phyloP scores from a whole-genome alignment of 2,888 invertebrate genomes.

The Priocnemis perturbator region DNA sequence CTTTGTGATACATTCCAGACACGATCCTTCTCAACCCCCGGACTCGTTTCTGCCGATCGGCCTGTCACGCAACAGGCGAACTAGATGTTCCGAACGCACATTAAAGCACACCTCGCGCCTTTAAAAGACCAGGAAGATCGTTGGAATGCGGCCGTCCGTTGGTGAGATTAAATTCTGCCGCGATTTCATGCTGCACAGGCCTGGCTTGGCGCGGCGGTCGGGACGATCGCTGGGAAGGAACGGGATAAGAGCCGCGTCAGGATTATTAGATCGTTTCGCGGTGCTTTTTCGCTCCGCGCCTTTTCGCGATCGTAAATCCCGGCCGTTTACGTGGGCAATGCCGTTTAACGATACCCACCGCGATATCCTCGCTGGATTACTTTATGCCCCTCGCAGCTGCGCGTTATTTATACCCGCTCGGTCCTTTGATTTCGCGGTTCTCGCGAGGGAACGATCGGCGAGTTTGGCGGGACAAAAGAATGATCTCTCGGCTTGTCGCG shows the following conservation, averaged over 20 bases:
- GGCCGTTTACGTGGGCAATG: conserved; percentile 16
- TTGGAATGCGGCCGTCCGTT: conserved; percentile 12
- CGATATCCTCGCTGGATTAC: conserved; percentile 8
- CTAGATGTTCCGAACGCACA: conserved; percentile 1
- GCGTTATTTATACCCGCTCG: background rate
- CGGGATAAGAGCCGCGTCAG: background rate
- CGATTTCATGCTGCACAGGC: background rate
- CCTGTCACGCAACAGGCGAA: conserved; percentile 3
- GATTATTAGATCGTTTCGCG: conserved; percentile 12
- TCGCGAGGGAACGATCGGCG: no score
- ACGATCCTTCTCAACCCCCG: no score
- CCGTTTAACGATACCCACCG: conserved; percentile 23
- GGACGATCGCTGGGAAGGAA: background rate
- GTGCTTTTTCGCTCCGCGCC: background rate
- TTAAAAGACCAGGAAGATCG: conserved; percentile 2
- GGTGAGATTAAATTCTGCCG: conserved; percentile 5
- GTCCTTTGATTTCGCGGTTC: no score
- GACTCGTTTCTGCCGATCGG: background rate
- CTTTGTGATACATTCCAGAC: no score
- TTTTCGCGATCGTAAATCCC: conserved; percentile 30
- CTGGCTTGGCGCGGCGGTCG: background rate
- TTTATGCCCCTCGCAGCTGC: background rate
- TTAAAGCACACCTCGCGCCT: conserved; percentile 9
- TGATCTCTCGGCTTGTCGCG: no score
- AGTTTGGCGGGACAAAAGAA: no score